Percentiles rank a stretch among this genome's conserved stretches.
These are phyloP conservation scores for Hypomesus transpacificus DNA, from an alignment of 2,113 vertebrate species.

Conservation along the genomic window DNA sequence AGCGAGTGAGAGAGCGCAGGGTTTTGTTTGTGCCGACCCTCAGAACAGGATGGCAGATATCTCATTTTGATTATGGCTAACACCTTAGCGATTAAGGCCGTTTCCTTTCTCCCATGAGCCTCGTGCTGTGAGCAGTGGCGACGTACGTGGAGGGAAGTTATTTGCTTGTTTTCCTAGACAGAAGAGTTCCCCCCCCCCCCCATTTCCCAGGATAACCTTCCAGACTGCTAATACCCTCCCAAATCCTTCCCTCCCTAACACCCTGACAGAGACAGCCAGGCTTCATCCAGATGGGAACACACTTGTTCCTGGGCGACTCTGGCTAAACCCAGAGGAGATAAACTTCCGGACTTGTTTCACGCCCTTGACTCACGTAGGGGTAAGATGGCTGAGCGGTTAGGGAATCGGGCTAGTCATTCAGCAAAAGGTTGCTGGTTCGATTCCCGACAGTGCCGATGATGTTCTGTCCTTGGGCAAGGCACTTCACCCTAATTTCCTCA, in stretches of 20 bases:
- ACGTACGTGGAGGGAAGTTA: conserved; percentile 25
- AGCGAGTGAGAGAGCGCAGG: neutral
- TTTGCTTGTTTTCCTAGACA: conserved; percentile 15
- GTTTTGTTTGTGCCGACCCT: neutral
- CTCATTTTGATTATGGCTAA: conserved; percentile 18
- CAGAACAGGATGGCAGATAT: neutral
- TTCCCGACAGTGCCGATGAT: too few species aligned
- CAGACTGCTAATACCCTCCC: conserved; percentile 33
- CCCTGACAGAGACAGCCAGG: conserved; percentile 19
- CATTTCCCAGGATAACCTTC: conserved; percentile 32
- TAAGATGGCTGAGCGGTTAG: too few species aligned
- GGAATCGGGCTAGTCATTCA: too few species aligned
- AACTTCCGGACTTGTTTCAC: conserved; percentile 11
- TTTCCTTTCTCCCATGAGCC: conserved; percentile 28
- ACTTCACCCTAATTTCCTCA: too few species aligned
- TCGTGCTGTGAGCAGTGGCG: conserved; percentile 32
- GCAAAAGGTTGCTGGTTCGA: too few species aligned
- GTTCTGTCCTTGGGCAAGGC: too few species aligned
- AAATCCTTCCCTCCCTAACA: conserved; percentile 45
- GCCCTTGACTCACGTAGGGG: conserved; percentile 14
- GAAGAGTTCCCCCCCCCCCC: neutral
- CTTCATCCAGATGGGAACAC: conserved; percentile 43
- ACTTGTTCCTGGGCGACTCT: conserved; percentile 28
- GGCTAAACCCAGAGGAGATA: conserved; percentile 12
- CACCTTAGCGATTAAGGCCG: neutral